phyloP scores from a whole-genome alignment of 30 jellyfish, hydroid and myxozoan genomes.

The Mastigias papua region DNA sequence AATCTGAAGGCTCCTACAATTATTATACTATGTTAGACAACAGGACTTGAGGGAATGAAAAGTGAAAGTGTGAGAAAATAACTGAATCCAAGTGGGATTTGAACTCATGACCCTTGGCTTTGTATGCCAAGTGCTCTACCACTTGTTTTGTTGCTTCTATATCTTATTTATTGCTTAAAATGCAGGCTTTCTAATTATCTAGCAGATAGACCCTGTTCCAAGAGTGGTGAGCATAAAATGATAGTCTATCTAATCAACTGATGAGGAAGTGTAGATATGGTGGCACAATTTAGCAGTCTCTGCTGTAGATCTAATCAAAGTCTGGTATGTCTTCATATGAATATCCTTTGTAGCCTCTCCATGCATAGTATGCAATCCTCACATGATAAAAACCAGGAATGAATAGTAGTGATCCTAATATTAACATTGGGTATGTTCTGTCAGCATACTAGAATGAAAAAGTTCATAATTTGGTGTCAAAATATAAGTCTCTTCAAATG shows the following conservation, averaged over 20 bases:
- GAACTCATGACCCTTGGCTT: too few relatives aligned
- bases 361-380: constrained; percentile 88
- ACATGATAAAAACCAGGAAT: constrained; percentile 97
- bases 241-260: too few relatives aligned
- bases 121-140: too few relatives aligned
- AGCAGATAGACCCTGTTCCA: neutral
- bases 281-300: neutral
- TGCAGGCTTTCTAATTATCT: too few relatives aligned
- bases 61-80: too few relatives aligned
- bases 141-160: too few relatives aligned
- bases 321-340: constrained; percentile 93
- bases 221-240: neutral
- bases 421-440: constrained; percentile 91
- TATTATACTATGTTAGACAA: too few relatives aligned
- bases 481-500: neutral
- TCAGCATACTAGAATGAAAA: constrained; percentile 83
- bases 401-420: constrained; percentile 83
- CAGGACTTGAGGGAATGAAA: too few relatives aligned
- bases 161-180: too few relatives aligned
- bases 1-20: too few relatives aligned
- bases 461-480: neutral
- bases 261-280: too few relatives aligned
- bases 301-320: constrained; percentile 57
- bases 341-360: constrained; percentile 94
- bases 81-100: too few relatives aligned